Evolutionary conservation across 2,113 vertebrate genomes (phyloP).

Genomic region (Spilogale gracilis): DNA sequence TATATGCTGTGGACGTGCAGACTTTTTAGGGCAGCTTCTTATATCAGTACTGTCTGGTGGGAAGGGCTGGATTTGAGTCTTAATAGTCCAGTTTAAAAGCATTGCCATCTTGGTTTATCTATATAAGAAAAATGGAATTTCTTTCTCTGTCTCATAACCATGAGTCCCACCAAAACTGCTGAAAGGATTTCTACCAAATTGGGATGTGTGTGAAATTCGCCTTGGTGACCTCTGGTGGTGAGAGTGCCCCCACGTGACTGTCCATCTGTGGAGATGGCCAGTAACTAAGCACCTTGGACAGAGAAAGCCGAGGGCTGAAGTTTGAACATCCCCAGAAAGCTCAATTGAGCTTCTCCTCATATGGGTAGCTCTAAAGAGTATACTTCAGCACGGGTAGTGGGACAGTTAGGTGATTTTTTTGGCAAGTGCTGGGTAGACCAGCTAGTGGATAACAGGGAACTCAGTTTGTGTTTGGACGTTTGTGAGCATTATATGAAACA

Average conservation of each 20-base stretch:
- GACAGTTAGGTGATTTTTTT: neutral
- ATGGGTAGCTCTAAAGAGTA: neutral
- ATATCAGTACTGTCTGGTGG: neutral
- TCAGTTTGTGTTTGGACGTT: neutral
- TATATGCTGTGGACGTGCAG: neutral
- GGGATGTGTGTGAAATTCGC: neutral
- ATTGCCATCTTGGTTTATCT: neutral
- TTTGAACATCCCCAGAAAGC: neutral
- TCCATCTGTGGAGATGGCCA: neutral
- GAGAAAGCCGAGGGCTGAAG: neutral
- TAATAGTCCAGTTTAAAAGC: neutral
- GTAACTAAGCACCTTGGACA: conserved; percentile 69
- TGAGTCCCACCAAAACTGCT: neutral
- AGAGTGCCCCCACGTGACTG: neutral
- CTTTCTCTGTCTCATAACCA: neutral
- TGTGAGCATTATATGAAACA: conserved; percentile 28
- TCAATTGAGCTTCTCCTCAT: neutral
- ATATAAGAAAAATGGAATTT: neutral
- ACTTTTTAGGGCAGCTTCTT: neutral
- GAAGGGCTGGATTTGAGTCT: neutral
- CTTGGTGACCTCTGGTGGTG: conserved; percentile 41
- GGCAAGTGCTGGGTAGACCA: neutral
- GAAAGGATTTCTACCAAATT: neutral
- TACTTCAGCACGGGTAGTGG: neutral
- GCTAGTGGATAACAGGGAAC: neutral